Percentiles rank a stretch among this genome's conserved stretches.
Evolutionary conservation across 1,140 invertebrate genomes (phyloP).

Genomic region (Papilio xuthus): DNA sequence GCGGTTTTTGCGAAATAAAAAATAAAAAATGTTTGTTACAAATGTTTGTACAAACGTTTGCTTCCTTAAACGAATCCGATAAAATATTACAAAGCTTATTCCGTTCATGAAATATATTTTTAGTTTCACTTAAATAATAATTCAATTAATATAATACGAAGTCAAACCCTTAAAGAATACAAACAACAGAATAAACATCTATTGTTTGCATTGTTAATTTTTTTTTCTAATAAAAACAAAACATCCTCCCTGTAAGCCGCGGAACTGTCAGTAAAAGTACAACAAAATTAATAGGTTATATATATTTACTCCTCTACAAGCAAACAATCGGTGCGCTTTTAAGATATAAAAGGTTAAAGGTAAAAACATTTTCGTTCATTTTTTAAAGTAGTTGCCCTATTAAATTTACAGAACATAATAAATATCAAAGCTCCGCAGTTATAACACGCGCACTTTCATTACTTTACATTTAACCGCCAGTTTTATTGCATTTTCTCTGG

Average conservation of each 20-base stretch:
- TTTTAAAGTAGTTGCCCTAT: neutral
- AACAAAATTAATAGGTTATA: neutral
- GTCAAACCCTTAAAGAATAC: neutral
- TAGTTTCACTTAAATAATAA: neutral
- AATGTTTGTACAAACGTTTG: slow-evolving; percentile 1
- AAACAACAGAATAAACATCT: neutral
- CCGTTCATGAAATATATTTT: neutral
- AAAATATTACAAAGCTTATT: neutral
- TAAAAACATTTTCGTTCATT: neutral
- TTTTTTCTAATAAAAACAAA: slow-evolving; percentile 1
- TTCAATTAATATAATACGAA: neutral
- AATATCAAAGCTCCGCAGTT: neutral
- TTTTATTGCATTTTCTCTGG: neutral
- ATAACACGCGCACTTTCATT: neutral
- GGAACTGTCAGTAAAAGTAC: neutral
- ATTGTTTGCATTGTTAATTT: neutral
- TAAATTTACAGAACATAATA: neutral
- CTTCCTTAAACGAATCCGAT: neutral
- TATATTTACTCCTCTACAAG: neutral
- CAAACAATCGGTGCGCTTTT: neutral
- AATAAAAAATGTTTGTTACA: neutral
- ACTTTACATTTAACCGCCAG: neutral
- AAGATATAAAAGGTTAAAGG: neutral
- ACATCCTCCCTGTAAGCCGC: neutral
- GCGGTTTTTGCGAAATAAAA: slow-evolving; percentile 8